Base-by-base conservation (phyloP, 2,888 invertebrate species). In the Cryptocephalus primarius region DNA sequence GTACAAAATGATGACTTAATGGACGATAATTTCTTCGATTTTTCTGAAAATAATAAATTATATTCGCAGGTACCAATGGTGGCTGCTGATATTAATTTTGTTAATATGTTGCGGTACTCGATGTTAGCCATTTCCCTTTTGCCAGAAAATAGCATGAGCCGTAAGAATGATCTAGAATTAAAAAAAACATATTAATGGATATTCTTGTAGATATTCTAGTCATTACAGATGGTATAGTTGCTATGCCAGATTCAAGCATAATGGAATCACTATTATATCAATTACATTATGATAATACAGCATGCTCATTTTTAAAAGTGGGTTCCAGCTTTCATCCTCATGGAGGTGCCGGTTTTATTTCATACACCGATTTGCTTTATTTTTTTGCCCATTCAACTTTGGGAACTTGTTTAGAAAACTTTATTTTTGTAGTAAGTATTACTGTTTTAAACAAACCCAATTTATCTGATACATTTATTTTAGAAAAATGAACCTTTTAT, bases 81-180 rank as follows among this genome's bases (percentile, higher is more conserved):
- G 33, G 76, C 76, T 42, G 79, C 84, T 4, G 84, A 85, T 65
- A 77, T 78, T 32, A 80, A 80, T 61, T 82, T 88, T 65, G 78
- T 88, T 46, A 85, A 85, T 69, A 82, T 88, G 77, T 68, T 88
- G 34, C 71, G 85, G 51, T 83, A 84, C 66, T 87, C 86, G 22
- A 79, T 87, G 71, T 70, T 88, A 49, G 83, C 85, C 4, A 71
- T 85, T 44, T 80, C 85, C 47, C 72, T 87, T 45, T 70, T 88
- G 49, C 87, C 87, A 10, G 84, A 84, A 63, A 80, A 83, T 64
- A 83, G 83, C 56, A 78, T 80, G 68, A 80, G 83, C 60, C 82
- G 85, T 84, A 69, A 70, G 77, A 70, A 50, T 38, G 6, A 36
- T 11, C 6, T 36, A 2, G 4, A 12, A 36, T 11, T 11, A 6